A percentile compares a stretch with the other conserved stretches of the same genome.
These are phyloP conservation scores for Drosophila paramelanica DNA, from an alignment of 2,888 invertebrate genomes.

Conservation along the genomic window DNA sequence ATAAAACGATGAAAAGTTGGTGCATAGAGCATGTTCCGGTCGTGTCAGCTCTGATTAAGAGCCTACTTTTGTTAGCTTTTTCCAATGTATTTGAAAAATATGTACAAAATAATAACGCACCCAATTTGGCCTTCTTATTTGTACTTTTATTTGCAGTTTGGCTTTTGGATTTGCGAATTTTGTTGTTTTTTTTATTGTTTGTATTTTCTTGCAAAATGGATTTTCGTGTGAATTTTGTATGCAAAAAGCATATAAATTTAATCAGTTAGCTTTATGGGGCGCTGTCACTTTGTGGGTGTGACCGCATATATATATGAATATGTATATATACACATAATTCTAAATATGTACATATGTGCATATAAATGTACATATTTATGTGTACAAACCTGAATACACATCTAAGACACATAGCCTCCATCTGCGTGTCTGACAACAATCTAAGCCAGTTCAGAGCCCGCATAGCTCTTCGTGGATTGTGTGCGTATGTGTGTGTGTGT, in stretches of 20 bases:
- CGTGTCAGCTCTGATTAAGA: background rate
- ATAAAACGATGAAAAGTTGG: too few species aligned
- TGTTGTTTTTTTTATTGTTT: background rate
- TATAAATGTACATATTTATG: background rate
- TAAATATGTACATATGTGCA: too few species aligned
- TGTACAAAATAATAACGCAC: constrained; percentile 17
- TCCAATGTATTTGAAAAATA: background rate
- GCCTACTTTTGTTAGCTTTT: background rate
- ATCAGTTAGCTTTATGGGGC: constrained; percentile 53
- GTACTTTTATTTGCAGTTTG: background rate
- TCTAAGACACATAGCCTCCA: background rate
- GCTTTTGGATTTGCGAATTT: constrained; percentile 1
- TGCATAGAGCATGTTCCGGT: background rate
- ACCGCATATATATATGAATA: background rate
- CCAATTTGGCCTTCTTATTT: constrained; percentile 21
- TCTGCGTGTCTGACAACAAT: constrained; percentile 50
- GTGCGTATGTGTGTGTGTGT: too few species aligned
- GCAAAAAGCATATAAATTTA: constrained; percentile 64
- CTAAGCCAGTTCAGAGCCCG: constrained; percentile 43
- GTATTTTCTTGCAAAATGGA: constrained; percentile 27
- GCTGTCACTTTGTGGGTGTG: constrained; percentile 43
- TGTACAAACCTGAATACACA: background rate
- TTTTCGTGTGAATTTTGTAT: constrained; percentile 49
- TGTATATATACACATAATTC: background rate
- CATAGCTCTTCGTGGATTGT: too few species aligned